Evolutionary conservation across 1,140 invertebrate species (phyloP), one percentile per base, ranked within the genome.

Genomic region (Mamestra configurata): DNA sequence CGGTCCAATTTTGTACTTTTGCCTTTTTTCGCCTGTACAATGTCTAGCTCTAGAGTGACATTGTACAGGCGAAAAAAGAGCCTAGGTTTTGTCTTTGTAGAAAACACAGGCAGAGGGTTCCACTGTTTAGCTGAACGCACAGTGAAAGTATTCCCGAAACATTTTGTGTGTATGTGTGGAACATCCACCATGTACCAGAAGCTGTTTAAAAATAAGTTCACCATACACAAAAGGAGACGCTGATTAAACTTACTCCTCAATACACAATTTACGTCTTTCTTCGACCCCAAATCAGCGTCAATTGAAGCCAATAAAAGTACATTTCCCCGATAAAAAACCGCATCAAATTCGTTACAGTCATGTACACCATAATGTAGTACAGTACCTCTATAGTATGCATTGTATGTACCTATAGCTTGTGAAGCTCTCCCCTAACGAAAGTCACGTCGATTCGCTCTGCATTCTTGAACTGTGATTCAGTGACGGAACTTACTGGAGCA

Each of bases 401-500:
- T 49, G 7, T 40, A 13, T 11, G 53, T 53, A 53, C 8, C 2
- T 31, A 31, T 5, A 31, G 27, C 51, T 20, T 18, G 51, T 57
- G 22, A 27, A 15, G 4, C 13, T 49, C 55, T 66, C 61, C 61
- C 61, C 61, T 66, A 20, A 66, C 18, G 35, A 40, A 35, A 43
- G 55, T 59, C 61, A 20, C 61, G 18, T 37, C 31, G 35, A 66
- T 66, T 66, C 18, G 61, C 20, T 66, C 35, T 40, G 61, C 61
- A 66, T 66, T 66, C 61, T 13, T 66, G 61, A 1, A 35, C 3
- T 4, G 72, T 75, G 72, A 75, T 59, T 75, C 72, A 75, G 37
- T 37, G 37, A 18, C 4, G 55, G 3, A 15, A 15, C 7, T 10
- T 18, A 18, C 40, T 53, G 46, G n/a, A 3, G 27, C 4, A n/a